Evolutionary conservation across 2,113 vertebrate genomes (phyloP), one percentile per base, ranked within the genome.

Genomic region (Cygnus atratus): DNA sequence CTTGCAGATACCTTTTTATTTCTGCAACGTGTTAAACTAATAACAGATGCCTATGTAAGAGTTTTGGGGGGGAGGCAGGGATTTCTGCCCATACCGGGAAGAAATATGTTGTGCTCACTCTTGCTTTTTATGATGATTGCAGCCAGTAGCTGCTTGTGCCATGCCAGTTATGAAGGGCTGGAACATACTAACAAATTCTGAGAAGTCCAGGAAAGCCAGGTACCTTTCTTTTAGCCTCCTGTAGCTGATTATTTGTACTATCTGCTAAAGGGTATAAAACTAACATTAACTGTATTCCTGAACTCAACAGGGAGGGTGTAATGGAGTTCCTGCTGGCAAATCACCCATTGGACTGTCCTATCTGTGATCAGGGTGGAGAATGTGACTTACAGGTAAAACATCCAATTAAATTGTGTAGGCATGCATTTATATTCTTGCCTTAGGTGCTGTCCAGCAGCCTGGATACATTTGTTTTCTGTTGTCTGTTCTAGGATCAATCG

Each of bases 121-220:
- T 55, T 92, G 66, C 65, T 84, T 95, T 95, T 50, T 76, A 5
- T 96, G 90, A 57, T 90, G 63, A 85, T 97, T 97, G 28, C 80
- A 99, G 99, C 99, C 99, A 29, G 99, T 99, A 90, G 99, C 99
- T 95, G 99, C 99, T 67, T 99, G 99, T 98, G 99, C 99, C 70
- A 99, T 99, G 99, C 99, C 99, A 68, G 99, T 99, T 78, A 99
- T 99, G 99, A 99, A 99, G 96, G 99, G 99, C 25, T 99, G 99
- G 99, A 99, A 99, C 94, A 99, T 99, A 96, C 97, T 99, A 91
- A 99, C 99, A 86, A 98, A 99, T 95, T 99, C 99, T 20, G 99
- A 99, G 95, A 99, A 99, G 96, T 99, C 99, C 88, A 98, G 98
- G 89, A 99, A 99, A 98, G 99, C 99, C 88, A 99, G 99, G 99